Evolutionary conservation across 2,113 vertebrate genomes (phyloP).

Genomic region (Philantomba maxwellii): DNA sequence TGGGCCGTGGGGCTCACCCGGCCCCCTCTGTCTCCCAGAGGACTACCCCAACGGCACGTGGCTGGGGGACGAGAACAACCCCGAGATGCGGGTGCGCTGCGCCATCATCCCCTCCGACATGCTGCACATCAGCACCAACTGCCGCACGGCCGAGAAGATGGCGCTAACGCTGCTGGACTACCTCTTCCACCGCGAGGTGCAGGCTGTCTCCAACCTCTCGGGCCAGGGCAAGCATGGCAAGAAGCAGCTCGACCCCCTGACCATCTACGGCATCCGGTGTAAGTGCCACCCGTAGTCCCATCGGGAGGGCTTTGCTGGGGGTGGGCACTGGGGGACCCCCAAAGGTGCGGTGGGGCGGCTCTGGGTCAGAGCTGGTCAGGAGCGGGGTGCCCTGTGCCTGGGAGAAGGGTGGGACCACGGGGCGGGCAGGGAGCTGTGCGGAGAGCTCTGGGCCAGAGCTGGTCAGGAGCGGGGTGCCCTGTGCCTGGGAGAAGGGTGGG

Average conservation of each 20-base stretch:
- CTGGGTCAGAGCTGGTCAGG: not conserved
- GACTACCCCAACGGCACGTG: constrained; percentile 95
- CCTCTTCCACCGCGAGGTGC: constrained; percentile 96
- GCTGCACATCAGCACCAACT: constrained; percentile 96
- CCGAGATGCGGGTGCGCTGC: constrained; percentile 95
- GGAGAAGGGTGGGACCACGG: no score
- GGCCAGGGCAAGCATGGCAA: constrained; percentile 98
- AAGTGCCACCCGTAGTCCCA: constrained; percentile 68
- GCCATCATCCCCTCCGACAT: constrained; percentile 94
- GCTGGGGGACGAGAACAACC: constrained; percentile 95
- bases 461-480: not conserved
- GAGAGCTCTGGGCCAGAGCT: not conserved
- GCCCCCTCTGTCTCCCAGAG: constrained; percentile 77
- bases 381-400: not conserved
- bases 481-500: not conserved
- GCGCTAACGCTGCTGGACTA: constrained; percentile 95
- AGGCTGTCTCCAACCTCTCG: constrained; percentile 97
- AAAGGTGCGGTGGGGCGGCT: rapidly evolving
- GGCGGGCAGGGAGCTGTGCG: no score
- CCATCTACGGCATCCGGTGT: constrained; percentile 99
- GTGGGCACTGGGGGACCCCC: not conserved
- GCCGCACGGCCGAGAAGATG: constrained; percentile 98
- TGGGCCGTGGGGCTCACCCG: not conserved
- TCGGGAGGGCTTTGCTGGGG: rapidly evolving
- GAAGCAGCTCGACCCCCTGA: constrained; percentile 97